Evolutionary conservation across 2,113 vertebrate species (phyloP), one percentile per base, ranked within the genome.

Genomic region (Syrrhaptes paradoxus): DNA sequence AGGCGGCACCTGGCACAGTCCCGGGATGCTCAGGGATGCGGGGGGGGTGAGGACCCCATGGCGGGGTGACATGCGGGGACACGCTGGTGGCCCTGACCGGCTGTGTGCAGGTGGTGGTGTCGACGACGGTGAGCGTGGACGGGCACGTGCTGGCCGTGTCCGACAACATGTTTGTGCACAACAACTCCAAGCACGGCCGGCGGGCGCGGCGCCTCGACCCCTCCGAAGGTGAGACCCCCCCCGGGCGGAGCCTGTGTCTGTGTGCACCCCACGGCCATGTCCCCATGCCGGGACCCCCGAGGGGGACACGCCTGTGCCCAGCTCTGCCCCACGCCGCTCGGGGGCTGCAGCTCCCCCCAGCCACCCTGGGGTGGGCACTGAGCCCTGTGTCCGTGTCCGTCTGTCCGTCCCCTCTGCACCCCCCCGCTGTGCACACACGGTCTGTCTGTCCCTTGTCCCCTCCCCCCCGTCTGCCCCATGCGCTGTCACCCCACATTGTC

Each of bases 161-260:
- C 0, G 99, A 99, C 97, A 99, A 99, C 97, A 99, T 99, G 99
- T 99, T 99, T 34, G 99, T 99, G 54, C 99, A 99, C 98, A 99
- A 99, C 98, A 99, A 99, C 98, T 99, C 99, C 97, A 99, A 99
- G 98, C 99, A 99, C 10, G 99, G 99, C 58, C 98, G 99, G 93
- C 98, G 99, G 15, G 99, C 99, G 1, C 98, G 99, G 31, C 98
- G 99, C 83, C 98, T 99, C 76, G 99, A 99, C 96, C 99, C 99
- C 6, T 99, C 99, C 2, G 99, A 99, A 99, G 99, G 99, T 99
- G 98, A 76, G 96, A 41, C 41, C 41, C 41, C 41, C 41, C 41
- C 38, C 38, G 13, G 41, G 41, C 41, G 41, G 41, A 41, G 41
- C 41, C 41, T 14, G 41, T 13, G 41, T 41, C 41, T 11, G 13